These are phyloP conservation scores for Ictalurus punctatus DNA, from an alignment of 2,113 vertebrate genomes.

Conservation along the genomic window DNA sequence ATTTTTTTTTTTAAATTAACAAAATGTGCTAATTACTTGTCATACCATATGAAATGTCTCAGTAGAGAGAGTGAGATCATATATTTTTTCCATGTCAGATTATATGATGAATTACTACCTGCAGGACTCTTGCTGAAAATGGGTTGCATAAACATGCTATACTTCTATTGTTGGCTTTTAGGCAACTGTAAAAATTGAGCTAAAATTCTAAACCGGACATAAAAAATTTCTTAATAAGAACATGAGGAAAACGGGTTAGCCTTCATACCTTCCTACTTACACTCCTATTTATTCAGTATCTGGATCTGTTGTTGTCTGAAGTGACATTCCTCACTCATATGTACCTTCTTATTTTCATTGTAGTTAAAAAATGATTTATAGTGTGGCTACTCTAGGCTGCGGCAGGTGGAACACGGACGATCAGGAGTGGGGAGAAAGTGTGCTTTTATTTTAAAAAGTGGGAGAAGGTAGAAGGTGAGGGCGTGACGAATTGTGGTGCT, in stretches of 20 bases:
- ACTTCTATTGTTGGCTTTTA: background rate
- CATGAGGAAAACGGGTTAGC: background rate
- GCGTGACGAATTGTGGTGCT: no score
- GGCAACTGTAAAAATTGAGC: background rate
- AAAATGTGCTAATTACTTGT: background rate
- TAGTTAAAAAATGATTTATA: background rate
- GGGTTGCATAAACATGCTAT: background rate
- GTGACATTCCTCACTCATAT: background rate
- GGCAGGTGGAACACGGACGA: no score
- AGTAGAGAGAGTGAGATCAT: background rate
- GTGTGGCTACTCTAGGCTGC: no score
- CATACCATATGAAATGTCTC: background rate
- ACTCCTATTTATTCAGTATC: background rate
- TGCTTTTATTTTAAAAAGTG: no score
- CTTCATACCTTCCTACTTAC: background rate
- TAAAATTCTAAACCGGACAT: background rate
- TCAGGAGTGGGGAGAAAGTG: no score
- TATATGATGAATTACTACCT: background rate
- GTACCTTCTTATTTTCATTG: background rate
- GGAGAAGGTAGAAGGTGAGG: no score
- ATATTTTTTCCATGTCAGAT: background rate
- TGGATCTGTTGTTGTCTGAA: background rate
- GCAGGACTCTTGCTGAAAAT: background rate
- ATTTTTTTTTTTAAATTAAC: no score
- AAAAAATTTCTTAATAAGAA: no score